Conservation (phyloP, 2,888 invertebrate genomes). For the Hypercompe scribonia region DNA sequence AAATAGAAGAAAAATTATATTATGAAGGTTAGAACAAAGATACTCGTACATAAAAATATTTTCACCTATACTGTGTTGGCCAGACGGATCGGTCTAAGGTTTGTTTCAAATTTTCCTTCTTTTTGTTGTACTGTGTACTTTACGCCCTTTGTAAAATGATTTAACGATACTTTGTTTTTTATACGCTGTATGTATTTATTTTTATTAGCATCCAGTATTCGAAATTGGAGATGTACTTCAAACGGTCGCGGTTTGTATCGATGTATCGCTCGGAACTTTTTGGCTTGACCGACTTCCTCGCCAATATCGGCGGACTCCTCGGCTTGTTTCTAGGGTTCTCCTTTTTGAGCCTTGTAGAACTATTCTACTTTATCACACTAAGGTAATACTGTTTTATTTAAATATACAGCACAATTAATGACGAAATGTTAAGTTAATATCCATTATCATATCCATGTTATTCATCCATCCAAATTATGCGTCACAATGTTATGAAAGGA, state of each 20-base stretch:
- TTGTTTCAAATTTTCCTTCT: too few relatives aligned
- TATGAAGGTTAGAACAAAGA: too few relatives aligned
- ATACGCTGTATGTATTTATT: background rate
- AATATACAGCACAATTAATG: slow-evolving; percentile 51
- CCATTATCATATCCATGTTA: too few relatives aligned
- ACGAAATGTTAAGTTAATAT: too few relatives aligned
- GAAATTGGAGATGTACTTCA: slow-evolving; percentile 82
- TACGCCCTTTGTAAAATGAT: too few relatives aligned
- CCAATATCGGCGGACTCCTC: slow-evolving; percentile 86
- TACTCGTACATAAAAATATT: too few relatives aligned
- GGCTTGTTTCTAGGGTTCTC: slow-evolving; percentile 87
- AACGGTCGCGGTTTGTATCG: slow-evolving; percentile 83
- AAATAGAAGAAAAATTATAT: too few relatives aligned
- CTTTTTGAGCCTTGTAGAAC: slow-evolving; percentile 81
- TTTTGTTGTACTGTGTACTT: background rate
- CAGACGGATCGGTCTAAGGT: too few relatives aligned
- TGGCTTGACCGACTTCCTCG: slow-evolving; percentile 85
- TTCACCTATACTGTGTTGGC: too few relatives aligned
- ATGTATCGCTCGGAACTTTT: slow-evolving; percentile 86
- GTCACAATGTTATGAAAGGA: too few relatives aligned
- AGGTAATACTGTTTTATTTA: slow-evolving; percentile 43
- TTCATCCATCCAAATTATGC: too few relatives aligned
- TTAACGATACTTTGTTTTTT: background rate
- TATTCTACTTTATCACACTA: slow-evolving; percentile 80
- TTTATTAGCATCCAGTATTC: slow-evolving; percentile 59